Evolutionary conservation across 2,888 invertebrate species (phyloP).

Genomic region (Apamea anceps): DNA sequence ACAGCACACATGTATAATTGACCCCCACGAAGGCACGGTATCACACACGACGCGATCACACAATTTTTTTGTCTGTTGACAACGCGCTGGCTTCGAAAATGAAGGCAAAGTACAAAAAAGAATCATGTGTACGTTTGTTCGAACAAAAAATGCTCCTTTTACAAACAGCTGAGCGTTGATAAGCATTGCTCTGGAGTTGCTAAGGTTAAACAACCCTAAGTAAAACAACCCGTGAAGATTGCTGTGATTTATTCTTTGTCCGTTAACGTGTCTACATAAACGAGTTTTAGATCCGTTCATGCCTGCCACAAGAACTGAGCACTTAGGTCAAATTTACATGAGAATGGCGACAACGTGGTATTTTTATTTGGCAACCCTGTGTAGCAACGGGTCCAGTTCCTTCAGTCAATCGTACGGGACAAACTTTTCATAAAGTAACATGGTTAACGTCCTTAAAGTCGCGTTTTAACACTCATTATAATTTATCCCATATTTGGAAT

Average conservation of each 20-base stretch:
- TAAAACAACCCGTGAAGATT: constrained; percentile 56
- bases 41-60: constrained; percentile 82
- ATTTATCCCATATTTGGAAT: constrained; percentile 5
- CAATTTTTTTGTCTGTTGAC: constrained; percentile 80
- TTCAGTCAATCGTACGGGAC: not conserved
- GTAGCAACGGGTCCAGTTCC: not conserved
- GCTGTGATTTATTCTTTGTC: constrained; percentile 45
- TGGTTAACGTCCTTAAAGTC: not conserved
- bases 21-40: constrained; percentile 81
- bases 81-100: constrained; percentile 70
- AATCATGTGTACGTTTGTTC: constrained; percentile 74
- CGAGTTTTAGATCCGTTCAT: constrained; percentile 31
- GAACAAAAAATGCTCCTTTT: constrained; percentile 76
- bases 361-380: constrained; percentile 11
- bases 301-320: not conserved
- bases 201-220: constrained; percentile 47
- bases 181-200: constrained; percentile 56
- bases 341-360: constrained; percentile 4
- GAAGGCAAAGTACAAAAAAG: constrained; percentile 73
- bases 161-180: constrained; percentile 85
- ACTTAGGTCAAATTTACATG: constrained; percentile 27
- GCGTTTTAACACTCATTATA: too few relatives aligned
- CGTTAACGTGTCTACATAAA: constrained; percentile 26
- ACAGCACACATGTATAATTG: constrained; percentile 67
- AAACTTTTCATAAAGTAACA: not conserved